Percentiles rank a stretch among this genome's conserved stretches.
Evolutionary conservation across 2,113 vertebrate species (phyloP).

Genomic region (Trematomus loennbergii): DNA sequence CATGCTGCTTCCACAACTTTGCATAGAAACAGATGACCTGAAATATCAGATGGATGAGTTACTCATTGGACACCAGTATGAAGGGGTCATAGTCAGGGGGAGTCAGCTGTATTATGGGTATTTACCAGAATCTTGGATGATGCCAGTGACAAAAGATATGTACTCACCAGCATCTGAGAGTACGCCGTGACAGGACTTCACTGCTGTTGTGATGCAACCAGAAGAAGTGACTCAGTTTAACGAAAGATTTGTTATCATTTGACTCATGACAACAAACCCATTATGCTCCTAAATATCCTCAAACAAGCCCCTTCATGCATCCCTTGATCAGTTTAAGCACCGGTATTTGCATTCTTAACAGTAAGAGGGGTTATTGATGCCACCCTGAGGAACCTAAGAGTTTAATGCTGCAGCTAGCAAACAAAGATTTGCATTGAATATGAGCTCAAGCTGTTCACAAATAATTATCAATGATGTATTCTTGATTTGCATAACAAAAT

Average conservation of each 20-base stretch:
- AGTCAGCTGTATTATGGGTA: constrained; percentile 59
- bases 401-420: constrained; percentile 13
- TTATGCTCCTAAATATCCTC: constrained; percentile 4
- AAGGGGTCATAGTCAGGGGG: constrained; percentile 32
- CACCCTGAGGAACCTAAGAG: constrained; percentile 18
- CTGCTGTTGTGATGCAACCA: not conserved
- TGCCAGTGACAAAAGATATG: constrained; percentile 13
- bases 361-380: not conserved
- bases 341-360: constrained; percentile 25
- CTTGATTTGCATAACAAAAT: not conserved
- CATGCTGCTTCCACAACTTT: not conserved
- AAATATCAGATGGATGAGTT: constrained; percentile 61
- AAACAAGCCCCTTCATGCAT: not conserved
- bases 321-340: not conserved
- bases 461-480: constrained; percentile 4
- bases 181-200: not conserved
- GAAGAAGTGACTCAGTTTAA: constrained; percentile 10
- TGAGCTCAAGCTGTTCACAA: not conserved
- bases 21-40: constrained; percentile 55
- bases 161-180: not conserved
- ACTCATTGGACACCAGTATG: constrained; percentile 36
- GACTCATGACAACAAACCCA: too few relatives aligned
- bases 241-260: not conserved
- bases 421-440: constrained; percentile 17
- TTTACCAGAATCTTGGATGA: constrained; percentile 50